Evolutionary conservation across 2,113 vertebrate species (phyloP), one percentile per base, ranked within the genome.

Genomic region (Casuarius casuarius): DNA sequence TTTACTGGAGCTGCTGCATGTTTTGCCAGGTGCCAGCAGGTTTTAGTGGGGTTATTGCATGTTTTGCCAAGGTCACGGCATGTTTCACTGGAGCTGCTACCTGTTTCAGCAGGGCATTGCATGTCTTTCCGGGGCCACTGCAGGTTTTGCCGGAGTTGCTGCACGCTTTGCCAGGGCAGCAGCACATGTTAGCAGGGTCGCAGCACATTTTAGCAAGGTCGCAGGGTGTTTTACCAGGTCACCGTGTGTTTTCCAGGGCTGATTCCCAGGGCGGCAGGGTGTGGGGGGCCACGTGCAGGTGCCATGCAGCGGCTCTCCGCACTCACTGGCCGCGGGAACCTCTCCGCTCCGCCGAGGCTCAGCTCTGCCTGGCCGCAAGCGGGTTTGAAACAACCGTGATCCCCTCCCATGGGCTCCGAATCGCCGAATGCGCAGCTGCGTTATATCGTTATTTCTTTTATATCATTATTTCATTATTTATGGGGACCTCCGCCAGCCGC

Each of bases 301-400:
- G 46, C 44, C 15, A 25, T 12, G 33, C 44, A 23, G 21, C 21
- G 8, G 14, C 20, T 49, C 20, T 70, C 48, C 19, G 78, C 28
- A 0, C 51, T 1, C 38, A 2, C 48, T 16, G 1, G 66, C 58
- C 72, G 67, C 23, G 40, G 13, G 52, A 29, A 2, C 16, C 56
- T 9, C 13, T 21, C 33, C 2, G 14, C 8, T 17, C 28, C 38
- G 7, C 38, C 52, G 0, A 71, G 48, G 56, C 85, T 72, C 8
- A 1, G 21, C 18, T 28, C 51, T 0, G 0, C 29, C 33, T 4
- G n/a, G 29, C 58, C 13, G 31, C 0, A 0, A 29, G 6, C 0
- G 22, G 9, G 26, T 71, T 87, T 54, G 17, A 54, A 44, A n/a
- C 81, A 28, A 2, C 7, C 21, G 10, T 42, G 1, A 5, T 23